A percentile compares a stretch with the other conserved stretches of the same genome.
These are phyloP conservation scores for Sinosuthora webbiana DNA, from an alignment of 2,113 vertebrate species.

Conservation along the genomic window DNA sequence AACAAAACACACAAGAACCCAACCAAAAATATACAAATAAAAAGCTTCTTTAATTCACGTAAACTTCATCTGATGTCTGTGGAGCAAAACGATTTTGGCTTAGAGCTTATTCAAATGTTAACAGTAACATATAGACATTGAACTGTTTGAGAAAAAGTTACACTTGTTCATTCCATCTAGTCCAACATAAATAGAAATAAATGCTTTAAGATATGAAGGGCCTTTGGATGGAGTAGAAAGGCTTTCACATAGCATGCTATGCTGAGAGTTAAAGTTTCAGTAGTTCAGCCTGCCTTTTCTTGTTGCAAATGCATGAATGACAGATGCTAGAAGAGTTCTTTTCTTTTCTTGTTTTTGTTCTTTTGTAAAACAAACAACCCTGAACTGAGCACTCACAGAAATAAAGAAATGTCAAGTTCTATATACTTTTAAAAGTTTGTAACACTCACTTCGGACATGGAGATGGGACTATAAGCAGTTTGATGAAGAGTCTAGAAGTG, in stretches of 20 bases:
- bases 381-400: background rate
- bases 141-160: conserved; percentile 28
- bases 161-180: background rate
- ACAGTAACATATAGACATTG: conserved; percentile 43
- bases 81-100: conserved; percentile 21
- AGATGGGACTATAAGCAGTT: background rate
- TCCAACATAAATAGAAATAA: conserved; percentile 64
- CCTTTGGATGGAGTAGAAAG: conserved; percentile 19
- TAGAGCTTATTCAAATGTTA: background rate
- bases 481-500: background rate
- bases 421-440: background rate
- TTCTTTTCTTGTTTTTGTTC: too few relatives aligned
- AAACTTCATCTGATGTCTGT: conserved; percentile 11
- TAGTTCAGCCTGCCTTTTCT: background rate
- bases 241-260: background rate
- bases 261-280: background rate
- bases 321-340: background rate
- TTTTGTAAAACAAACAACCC: background rate
- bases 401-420: background rate
- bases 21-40: background rate
- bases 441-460: background rate
- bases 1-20: background rate
- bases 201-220: conserved; percentile 15
- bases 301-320: background rate
- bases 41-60: conserved; percentile 7